Base-by-base conservation (phyloP, 2,797 vertebrate genomes). In the Kryptopterus vitreolus region DNA sequence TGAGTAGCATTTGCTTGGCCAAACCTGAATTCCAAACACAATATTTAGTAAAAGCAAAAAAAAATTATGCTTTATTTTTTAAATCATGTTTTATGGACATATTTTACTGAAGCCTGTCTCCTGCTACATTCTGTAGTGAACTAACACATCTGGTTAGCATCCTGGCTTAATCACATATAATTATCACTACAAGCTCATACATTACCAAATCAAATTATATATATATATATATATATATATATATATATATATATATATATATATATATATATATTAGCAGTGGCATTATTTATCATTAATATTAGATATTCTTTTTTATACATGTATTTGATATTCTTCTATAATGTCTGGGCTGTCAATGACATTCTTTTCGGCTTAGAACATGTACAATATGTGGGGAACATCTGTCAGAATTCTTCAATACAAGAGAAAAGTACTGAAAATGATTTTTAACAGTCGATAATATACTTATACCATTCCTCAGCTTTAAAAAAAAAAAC, bases 301-400 rank as follows among this genome's bases (percentile, higher is more conserved):
- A 83, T 83, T 78, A 76, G 55, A 31, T 10, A 77, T 79, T 24
- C 10, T 85, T 81, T 65, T 76, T 79, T 84, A 86, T 58, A 78
- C 63, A 66, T 68, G 38, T 24, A 11, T 7, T 24, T 68, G 63
- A 46, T 46, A 38, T 68, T 68, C n/a, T 26, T 43, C 38, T n/a
- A 16, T 46, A 46, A 43, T 24, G 38, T 68, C 38, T 68, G n/a
- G 6, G 20, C 22, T 46, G 63, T 46, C n/a, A 46, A 0, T 46
- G 63, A 68, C 63, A 16, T 61, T 46, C 22, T 71, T 57, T 82
- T 70, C 12, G 16, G 8, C 48, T 1, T 22, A 18, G 46, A 1
- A 2, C 26, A 31, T 52, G 26, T 31, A 20, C 4, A 9, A 50
- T 70, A 70, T 70, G 48, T 52, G 8, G 46, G 24, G 24, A 70